phyloP scores from a whole-genome alignment of 2,797 vertebrate genomes.

The Rhynchonycteris naso region DNA sequence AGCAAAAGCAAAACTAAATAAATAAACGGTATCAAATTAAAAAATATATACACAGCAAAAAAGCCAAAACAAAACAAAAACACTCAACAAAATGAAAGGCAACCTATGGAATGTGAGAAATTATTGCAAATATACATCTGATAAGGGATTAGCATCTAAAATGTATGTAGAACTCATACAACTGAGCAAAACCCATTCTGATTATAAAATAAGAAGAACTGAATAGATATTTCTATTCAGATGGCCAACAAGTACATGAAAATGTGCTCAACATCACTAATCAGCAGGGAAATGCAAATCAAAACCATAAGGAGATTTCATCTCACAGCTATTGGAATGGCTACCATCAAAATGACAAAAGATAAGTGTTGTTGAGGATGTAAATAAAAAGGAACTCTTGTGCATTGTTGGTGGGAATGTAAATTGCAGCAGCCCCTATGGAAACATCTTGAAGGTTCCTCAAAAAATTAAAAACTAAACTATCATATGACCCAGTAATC shows the following conservation, averaged over 20 bases:
- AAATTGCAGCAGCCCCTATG: neutral
- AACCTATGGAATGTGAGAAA: neutral
- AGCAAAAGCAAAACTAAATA: neutral
- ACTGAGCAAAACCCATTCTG: neutral
- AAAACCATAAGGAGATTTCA: neutral
- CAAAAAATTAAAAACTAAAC: neutral
- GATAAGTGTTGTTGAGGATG: neutral
- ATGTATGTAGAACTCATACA: neutral
- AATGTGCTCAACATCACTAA: neutral
- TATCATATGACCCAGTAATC: neutral
- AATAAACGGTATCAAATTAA: neutral
- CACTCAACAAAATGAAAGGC: neutral
- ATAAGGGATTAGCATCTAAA: neutral
- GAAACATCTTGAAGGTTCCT: neutral
- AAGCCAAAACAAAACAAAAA: neutral
- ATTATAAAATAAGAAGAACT: neutral
- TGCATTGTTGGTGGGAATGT: neutral
- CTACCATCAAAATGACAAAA: neutral
- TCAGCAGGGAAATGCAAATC: neutral
- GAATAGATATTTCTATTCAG: neutral
- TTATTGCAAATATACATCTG: neutral
- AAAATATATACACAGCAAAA: neutral
- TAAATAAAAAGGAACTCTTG: neutral
- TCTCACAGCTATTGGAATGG: neutral
- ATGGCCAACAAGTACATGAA: neutral